Percentiles rank a stretch among this genome's conserved stretches.
These are phyloP conservation scores for Otis tarda DNA, from an alignment of 2,113 vertebrate species.

Conservation along the genomic window DNA sequence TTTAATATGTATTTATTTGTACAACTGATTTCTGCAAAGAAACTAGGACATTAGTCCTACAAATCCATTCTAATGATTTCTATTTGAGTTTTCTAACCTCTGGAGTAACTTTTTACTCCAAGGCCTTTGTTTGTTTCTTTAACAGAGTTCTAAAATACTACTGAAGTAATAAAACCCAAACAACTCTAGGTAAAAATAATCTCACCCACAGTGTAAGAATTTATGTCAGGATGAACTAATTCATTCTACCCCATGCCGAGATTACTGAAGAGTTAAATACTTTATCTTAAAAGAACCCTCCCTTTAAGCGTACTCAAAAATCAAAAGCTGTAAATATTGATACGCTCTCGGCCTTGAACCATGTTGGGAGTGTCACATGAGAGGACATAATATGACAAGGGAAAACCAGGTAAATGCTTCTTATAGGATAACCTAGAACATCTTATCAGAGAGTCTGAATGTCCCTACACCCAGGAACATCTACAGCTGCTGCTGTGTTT, in stretches of 20 bases:
- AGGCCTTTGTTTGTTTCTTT: neutral
- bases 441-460: neutral
- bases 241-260: neutral
- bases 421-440: neutral
- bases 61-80: neutral
- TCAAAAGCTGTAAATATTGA: neutral
- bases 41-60: neutral
- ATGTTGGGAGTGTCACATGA: neutral
- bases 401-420: neutral
- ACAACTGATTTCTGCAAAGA: neutral
- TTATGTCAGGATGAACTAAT: neutral
- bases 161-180: neutral
- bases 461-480: neutral
- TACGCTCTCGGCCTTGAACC: neutral
- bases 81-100: neutral
- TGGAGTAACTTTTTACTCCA: neutral
- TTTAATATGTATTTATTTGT: neutral
- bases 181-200: neutral
- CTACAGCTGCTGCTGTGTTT: neutral
- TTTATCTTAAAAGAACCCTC: neutral
- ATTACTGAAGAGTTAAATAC: neutral
- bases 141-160: neutral
- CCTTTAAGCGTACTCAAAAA: neutral
- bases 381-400: neutral
- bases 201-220: neutral